Percentiles rank a stretch among this genome's conserved stretches.
phyloP scores from a whole-genome alignment of 2,888 invertebrate genomes.

The Agonopterix arenella region DNA sequence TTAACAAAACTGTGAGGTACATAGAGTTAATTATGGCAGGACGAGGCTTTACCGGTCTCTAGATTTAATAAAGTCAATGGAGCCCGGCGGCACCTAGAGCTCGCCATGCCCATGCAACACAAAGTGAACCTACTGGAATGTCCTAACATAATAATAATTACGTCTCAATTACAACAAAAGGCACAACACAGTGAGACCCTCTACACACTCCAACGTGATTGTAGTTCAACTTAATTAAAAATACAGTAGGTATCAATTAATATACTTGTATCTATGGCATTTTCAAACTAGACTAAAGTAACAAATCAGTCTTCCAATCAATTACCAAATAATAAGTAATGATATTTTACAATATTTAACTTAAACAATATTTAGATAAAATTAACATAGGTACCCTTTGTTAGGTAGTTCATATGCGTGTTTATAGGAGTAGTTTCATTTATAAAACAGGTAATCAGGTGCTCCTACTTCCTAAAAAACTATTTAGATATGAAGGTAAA shows the following conservation, averaged over 20 bases:
- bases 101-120: constrained; percentile 17
- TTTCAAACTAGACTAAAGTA: constrained; percentile 75
- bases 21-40: constrained; percentile 10
- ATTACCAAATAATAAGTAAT: constrained; percentile 65
- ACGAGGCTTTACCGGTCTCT: constrained; percentile 3
- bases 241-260: constrained; percentile 31
- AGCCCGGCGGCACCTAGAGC: not conserved
- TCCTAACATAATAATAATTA: constrained; percentile 28
- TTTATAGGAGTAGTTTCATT: not conserved
- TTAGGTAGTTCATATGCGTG: not conserved
- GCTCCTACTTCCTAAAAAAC: no score
- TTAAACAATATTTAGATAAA: constrained; percentile 35
- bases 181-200: constrained; percentile 65
- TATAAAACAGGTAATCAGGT: not conserved
- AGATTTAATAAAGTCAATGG: not conserved
- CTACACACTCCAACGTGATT: constrained; percentile 51
- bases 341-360: constrained; percentile 35
- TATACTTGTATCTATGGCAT: constrained; percentile 70
- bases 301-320: constrained; percentile 75
- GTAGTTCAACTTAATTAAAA: constrained; percentile 40
- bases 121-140: constrained; percentile 61
- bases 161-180: constrained; percentile 61
- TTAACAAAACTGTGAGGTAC: constrained; percentile 55
- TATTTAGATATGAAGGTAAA: no score
- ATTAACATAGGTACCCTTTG: constrained; percentile 20